phyloP scores from a whole-genome alignment of 2,113 vertebrate genomes.

The Protomyctophum bolini region DNA sequence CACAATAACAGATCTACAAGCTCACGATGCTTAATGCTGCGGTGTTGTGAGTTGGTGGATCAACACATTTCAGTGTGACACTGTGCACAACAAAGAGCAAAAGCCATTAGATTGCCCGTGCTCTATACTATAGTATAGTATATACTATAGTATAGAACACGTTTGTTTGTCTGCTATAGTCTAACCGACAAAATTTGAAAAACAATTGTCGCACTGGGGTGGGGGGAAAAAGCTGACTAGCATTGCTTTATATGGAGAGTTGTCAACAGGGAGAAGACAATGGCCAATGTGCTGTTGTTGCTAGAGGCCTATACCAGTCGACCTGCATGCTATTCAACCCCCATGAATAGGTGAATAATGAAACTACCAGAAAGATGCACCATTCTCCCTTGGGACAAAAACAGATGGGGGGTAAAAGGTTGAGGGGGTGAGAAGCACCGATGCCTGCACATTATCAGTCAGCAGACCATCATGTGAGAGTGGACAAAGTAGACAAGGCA shows the following conservation, averaged over 20 bases:
- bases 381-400: neutral
- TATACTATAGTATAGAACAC: too few species aligned
- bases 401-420: slow-evolving; percentile 24
- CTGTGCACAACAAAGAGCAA: too few species aligned
- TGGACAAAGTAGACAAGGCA: slow-evolving; percentile 20
- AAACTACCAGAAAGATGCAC: slow-evolving; percentile 59
- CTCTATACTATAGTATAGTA: slow-evolving; percentile 4
- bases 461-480: slow-evolving; percentile 37
- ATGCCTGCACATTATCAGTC: slow-evolving; percentile 52
- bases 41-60: too few species aligned
- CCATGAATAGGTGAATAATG: slow-evolving; percentile 37
- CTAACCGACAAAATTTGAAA: slow-evolving; percentile 43
- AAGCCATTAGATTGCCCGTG: slow-evolving; percentile 27
- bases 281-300: slow-evolving; percentile 24
- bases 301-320: slow-evolving; percentile 12
- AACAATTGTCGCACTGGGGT: slow-evolving; percentile 38
- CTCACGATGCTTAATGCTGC: too few species aligned
- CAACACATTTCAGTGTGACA: too few species aligned
- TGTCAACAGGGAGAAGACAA: slow-evolving; percentile 52
- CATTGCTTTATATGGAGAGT: slow-evolving; percentile 32
- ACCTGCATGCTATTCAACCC: slow-evolving; percentile 50
- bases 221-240: slow-evolving; percentile 62
- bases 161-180: too few species aligned
- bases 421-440: slow-evolving; percentile 14
- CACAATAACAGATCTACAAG: neutral